Evolutionary conservation across 2,797 vertebrate genomes (phyloP).

Genomic region (Fringilla coelebs): DNA sequence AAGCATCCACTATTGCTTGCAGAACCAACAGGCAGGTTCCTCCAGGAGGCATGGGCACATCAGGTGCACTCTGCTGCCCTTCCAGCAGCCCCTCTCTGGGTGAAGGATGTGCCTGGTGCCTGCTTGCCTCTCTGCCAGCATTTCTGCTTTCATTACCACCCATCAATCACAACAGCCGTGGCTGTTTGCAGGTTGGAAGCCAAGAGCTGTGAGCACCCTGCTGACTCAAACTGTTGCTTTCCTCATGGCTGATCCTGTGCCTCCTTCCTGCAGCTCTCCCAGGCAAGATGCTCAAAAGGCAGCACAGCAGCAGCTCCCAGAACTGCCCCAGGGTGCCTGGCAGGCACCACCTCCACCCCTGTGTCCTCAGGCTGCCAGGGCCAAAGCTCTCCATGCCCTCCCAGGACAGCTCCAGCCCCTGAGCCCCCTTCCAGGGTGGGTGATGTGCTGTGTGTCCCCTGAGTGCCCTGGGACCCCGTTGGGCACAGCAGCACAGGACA

Average conservation of each 20-base stretch:
- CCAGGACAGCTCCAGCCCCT: not conserved
- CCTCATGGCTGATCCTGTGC: not conserved
- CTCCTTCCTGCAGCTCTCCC: not conserved
- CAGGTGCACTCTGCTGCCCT: not conserved
- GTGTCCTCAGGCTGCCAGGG: not conserved
- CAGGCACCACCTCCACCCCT: rapidly evolving
- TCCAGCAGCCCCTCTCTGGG: not conserved
- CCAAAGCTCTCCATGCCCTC: not conserved
- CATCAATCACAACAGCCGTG: not conserved
- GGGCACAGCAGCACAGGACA: not conserved
- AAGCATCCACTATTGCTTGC: not conserved
- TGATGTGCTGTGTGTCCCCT: rapidly evolving
- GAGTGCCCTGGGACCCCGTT: rapidly evolving
- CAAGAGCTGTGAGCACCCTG: not conserved
- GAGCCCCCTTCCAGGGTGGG: not conserved
- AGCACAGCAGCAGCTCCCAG: not conserved
- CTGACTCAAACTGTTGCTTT: not conserved
- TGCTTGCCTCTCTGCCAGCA: not conserved
- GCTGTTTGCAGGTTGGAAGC: not conserved
- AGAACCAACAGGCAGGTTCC: not conserved
- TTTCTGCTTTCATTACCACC: not conserved
- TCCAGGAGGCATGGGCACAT: not conserved
- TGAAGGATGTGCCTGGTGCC: not conserved
- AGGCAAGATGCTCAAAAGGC: not conserved
- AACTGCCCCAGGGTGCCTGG: not conserved